phyloP scores from a whole-genome alignment of 2,888 invertebrate species.

The Ephialtes manifestator region DNA sequence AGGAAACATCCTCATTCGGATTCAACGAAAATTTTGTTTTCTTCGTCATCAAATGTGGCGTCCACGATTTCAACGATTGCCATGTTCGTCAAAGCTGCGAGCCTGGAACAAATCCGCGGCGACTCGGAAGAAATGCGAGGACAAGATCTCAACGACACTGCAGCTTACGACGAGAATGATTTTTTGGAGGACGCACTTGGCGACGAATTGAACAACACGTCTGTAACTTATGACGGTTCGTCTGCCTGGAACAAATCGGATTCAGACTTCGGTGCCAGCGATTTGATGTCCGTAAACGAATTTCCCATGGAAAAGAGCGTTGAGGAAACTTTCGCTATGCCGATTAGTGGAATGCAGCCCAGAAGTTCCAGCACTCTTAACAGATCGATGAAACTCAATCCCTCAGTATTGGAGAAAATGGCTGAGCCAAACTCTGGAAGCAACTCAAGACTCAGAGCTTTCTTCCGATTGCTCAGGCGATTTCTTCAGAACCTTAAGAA shows the following conservation, averaged over 20 bases:
- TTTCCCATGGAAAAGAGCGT: not conserved
- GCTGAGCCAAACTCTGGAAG: not conserved
- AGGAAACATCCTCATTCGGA: not conserved
- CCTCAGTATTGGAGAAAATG: not conserved
- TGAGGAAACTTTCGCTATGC: not conserved
- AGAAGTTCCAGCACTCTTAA: slow-evolving; percentile 12
- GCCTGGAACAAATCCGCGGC: not conserved
- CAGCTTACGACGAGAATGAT: not conserved
- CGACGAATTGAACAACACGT: slow-evolving; percentile 31
- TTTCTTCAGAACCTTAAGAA: not conserved
- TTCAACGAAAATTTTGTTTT: not conserved
- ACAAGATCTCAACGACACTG: not conserved
- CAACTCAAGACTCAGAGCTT: not conserved
- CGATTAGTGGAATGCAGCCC: not conserved
- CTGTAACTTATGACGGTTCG: not conserved
- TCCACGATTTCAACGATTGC: not conserved
- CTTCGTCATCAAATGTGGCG: not conserved
- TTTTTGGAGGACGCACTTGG: slow-evolving; percentile 3
- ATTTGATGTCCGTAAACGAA: not conserved
- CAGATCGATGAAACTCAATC: not conserved
- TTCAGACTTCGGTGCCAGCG: slow-evolving; percentile 3
- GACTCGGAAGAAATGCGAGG: not conserved
- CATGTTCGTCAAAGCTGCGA: not conserved
- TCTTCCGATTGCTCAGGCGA: not conserved
- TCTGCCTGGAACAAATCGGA: not conserved